phyloP scores from a whole-genome alignment of 1,140 invertebrate species.

The Neuroterus valhalla region DNA sequence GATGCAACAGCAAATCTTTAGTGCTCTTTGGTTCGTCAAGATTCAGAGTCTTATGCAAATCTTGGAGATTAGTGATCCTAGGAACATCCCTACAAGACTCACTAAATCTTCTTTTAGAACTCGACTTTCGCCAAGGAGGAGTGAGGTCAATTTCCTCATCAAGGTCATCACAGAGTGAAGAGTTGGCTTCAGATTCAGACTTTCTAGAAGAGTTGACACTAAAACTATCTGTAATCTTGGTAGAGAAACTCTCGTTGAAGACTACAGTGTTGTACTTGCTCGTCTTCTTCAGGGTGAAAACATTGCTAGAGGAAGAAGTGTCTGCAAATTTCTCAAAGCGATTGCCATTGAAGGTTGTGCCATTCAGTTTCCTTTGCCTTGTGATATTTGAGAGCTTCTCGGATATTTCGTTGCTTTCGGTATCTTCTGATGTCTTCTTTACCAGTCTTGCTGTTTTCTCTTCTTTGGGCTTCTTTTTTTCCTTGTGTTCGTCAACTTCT shows the following conservation, averaged over 20 bases:
- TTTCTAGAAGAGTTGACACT: not conserved
- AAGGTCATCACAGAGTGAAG: conserved; percentile 8
- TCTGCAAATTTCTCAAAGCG: conserved; percentile 69
- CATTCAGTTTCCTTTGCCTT: conserved; percentile 77
- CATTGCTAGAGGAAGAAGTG: not conserved
- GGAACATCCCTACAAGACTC: conserved; percentile 71
- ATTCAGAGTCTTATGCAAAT: conserved; percentile 68
- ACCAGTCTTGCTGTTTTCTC: not conserved
- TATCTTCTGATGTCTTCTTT: conserved; percentile 10
- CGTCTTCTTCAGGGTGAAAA: conserved; percentile 50
- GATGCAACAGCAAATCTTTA: conserved; percentile 82
- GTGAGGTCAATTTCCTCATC: conserved; percentile 63
- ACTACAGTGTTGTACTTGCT: conserved; percentile 29
- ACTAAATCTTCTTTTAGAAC: conserved; percentile 67
- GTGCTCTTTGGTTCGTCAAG: conserved; percentile 76
- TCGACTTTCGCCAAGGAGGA: conserved; percentile 66
- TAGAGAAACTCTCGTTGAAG: conserved; percentile 7
- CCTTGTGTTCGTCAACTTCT: not conserved
- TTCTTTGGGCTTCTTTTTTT: not conserved
- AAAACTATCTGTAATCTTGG: conserved; percentile 2
- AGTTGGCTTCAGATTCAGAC: not conserved
- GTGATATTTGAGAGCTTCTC: conserved; percentile 84
- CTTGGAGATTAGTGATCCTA: conserved; percentile 65
- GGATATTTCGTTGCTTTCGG: conserved; percentile 70
- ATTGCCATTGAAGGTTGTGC: conserved; percentile 68